Base-by-base conservation (phyloP, 2,113 vertebrate species). In the Megaceryle maxima region DNA sequence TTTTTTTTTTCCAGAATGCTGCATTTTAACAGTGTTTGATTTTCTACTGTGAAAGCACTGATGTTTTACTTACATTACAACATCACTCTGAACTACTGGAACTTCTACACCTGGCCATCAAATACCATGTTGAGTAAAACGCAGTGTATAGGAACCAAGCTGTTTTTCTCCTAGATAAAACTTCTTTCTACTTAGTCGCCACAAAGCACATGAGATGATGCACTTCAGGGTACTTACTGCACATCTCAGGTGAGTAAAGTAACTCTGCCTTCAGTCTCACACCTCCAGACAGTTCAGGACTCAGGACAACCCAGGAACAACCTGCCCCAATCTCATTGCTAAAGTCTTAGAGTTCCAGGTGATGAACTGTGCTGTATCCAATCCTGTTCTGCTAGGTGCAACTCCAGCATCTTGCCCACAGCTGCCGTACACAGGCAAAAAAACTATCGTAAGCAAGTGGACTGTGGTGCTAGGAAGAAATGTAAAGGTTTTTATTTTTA, bases 401-500 rank as follows among this genome's bases (percentile, higher is more conserved):
- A 13, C 29, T 79, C 60, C 57, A 28, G 1, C 3, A 0, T 15
- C 57, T 28, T 31, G 63, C 75, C 83, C 92, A 76, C 37, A 21
- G 51, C 64, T 39, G 28, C 77, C 39, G 78, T 20, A 77, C 56
- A 31, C 88, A 41, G 91, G 43, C 44, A 68, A 72, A 66, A 80
- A 95, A 91, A 81, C 31, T 22, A 63, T n/a, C 5, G 16, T 29
- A 92, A 86, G 73, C 51, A 91, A 88, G 53, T 13, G 68, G 67
- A 77, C 78, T 50, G 28, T 60, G 28, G 60, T 0, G 8, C 81
- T 87, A 77, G 80, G 88, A 94, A 95, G 84, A 94, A 90, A 74
- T 62, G 57, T 57, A 94, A 60, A 77, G 80, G 77, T 93, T 97
- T 97, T 96, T 94, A 95, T 96, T 97, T 95, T 85, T 77, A 97